These are phyloP conservation scores for Coleophora deauratella DNA, from an alignment of 2,888 invertebrate species.

Conservation along the genomic window DNA sequence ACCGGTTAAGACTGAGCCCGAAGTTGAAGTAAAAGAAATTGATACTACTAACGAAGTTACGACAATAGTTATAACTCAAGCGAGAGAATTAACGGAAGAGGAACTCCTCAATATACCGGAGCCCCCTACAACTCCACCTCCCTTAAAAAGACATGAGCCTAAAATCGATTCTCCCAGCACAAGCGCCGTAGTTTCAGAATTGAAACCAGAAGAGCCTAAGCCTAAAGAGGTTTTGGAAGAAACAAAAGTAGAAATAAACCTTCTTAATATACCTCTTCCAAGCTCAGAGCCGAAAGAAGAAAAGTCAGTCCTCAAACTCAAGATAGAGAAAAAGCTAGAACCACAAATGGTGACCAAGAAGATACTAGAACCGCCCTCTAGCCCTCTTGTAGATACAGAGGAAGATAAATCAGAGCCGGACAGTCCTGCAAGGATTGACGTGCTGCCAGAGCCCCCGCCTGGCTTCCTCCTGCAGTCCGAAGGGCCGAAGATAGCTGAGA, in stretches of 20 bases:
- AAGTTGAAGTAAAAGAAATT: slow-evolving; percentile 6
- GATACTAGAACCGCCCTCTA: slow-evolving; percentile 46
- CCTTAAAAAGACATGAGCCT: slow-evolving; percentile 17
- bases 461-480: slow-evolving; percentile 63
- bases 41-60: neutral
- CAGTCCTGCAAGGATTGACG: slow-evolving; percentile 62
- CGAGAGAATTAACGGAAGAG: no score
- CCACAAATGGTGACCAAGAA: slow-evolving; percentile 31
- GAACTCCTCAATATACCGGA: slow-evolving; percentile 28
- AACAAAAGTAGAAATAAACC: slow-evolving; percentile 22
- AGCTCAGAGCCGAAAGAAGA: slow-evolving; percentile 25
- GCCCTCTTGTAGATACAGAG: slow-evolving; percentile 61
- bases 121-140: slow-evolving; percentile 44
- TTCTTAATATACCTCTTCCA: slow-evolving; percentile 34
- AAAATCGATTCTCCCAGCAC: slow-evolving; percentile 14
- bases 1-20: slow-evolving; percentile 3
- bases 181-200: slow-evolving; percentile 12
- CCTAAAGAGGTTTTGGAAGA: slow-evolving; percentile 19
- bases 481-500: slow-evolving; percentile 76
- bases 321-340: slow-evolving; percentile 36
- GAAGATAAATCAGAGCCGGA: slow-evolving; percentile 69
- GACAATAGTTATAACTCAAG: no score
- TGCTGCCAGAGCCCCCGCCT: slow-evolving; percentile 64
- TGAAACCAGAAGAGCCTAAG: slow-evolving; percentile 14
- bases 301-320: slow-evolving; percentile 19